Evolutionary conservation across 2,888 invertebrate genomes (phyloP).

Genomic region (Cephus spinipes): DNA sequence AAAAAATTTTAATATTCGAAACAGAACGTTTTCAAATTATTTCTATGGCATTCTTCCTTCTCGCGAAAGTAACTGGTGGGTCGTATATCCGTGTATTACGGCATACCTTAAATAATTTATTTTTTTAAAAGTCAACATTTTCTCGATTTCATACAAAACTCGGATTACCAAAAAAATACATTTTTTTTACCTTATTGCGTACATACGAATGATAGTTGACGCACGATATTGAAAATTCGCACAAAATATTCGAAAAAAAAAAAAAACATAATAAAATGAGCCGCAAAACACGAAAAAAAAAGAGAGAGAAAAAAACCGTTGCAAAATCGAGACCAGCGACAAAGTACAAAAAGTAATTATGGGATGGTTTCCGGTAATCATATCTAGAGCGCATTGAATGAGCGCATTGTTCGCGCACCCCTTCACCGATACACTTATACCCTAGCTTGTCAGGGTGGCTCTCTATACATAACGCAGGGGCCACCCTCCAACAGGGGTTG

Average conservation of each 20-base stretch:
- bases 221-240: too few relatives aligned
- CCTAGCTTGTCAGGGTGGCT: slow-evolving; percentile 12
- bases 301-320: neutral
- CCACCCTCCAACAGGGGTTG: neutral
- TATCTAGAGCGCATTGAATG: slow-evolving; percentile 65
- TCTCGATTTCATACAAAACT: neutral
- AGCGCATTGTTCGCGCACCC: slow-evolving; percentile 64
- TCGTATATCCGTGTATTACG: neutral
- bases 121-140: too few relatives aligned
- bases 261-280: neutral
- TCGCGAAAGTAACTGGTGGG: neutral
- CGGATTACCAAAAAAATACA: neutral
- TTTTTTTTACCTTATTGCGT: neutral
- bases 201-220: too few relatives aligned
- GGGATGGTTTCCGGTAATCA: slow-evolving; percentile 66
- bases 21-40: neutral
- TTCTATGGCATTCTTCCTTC: neutral
- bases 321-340: slow-evolving; percentile 17
- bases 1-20: neutral
- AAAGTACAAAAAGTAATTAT: slow-evolving; percentile 65
- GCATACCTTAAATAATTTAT: neutral
- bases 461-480: neutral
- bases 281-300: neutral
- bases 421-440: slow-evolving; percentile 57
- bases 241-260: neutral